Evolutionary conservation across 2,113 vertebrate species (phyloP), one percentile per base, ranked within the genome.

Genomic region (Salvelinus namaycush): DNA sequence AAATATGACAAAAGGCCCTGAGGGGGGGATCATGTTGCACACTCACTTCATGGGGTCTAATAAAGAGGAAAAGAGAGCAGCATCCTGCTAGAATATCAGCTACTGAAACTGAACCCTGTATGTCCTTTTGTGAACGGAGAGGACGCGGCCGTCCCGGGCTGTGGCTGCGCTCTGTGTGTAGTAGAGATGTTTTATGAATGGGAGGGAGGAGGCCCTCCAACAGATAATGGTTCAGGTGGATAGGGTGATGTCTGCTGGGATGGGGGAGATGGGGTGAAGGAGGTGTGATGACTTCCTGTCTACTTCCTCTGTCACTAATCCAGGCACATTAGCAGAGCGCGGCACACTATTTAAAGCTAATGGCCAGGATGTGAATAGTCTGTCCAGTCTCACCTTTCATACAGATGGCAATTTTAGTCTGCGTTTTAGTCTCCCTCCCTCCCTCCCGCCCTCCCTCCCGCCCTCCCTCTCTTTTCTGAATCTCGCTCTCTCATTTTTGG

Each of bases 311-410:
- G 89, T 90, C 90, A 87, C 89, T 91, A 89, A 93, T 90, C 91
- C 88, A 88, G 51, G 86, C 90, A 89, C 91, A 93, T 93, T 92
- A 93, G 89, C 82, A 79, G 78, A 86, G 84, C 84, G 74, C 77
- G 79, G 80, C 82, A 44, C 9, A 78, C 89, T 94, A 94, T 94
- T 92, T 92, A 90, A 93, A 93, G 90, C 81, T 79, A 57, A 62
- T 7, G 70, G 79, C 83, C 90, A 93, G 91, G 92, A 94, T 92
- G 92, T 90, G 91, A 90, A 92, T 90, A 91, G 90, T 79, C 88
- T 84, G 87, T 88, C 83, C 85, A 84, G 90, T 92, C 90, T 94
- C 91, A 93, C 89, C 90, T 93, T 93, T 92, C 92, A 93, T 92
- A 87, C 78, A 82, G 87, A 86, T 34, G 68, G 91, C 91, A 91